Evolutionary conservation across 2,888 invertebrate species (phyloP).

Genomic region (Pristionchus maxplancki): DNA sequence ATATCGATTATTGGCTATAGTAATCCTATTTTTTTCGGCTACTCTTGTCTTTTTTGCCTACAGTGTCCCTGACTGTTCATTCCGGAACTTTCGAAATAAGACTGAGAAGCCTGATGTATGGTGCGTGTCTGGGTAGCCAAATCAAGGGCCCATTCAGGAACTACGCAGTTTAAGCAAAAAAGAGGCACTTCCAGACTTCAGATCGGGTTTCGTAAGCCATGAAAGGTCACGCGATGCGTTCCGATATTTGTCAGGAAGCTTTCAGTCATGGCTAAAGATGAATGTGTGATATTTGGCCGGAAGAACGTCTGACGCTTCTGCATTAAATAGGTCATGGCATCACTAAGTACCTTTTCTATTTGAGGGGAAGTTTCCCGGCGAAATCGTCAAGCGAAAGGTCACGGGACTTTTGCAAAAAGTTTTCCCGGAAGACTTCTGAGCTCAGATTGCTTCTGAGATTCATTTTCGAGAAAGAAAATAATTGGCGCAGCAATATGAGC

Average conservation of each 20-base stretch:
- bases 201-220: neutral
- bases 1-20: slow-evolving; percentile 28
- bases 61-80: too few species aligned
- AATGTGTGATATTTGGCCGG: neutral
- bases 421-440: neutral
- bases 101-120: neutral
- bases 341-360: neutral
- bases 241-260: neutral
- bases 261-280: neutral
- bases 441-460: neutral
- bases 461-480: too few species aligned
- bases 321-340: slow-evolving; percentile 8
- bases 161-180: neutral
- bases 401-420: too few species aligned
- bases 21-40: neutral
- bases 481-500: neutral
- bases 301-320: neutral
- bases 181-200: slow-evolving; percentile 27
- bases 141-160: neutral
- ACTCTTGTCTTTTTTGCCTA: too few species aligned
- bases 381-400: too few species aligned
- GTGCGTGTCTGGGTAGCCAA: neutral
- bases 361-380: neutral
- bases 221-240: neutral
- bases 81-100: too few species aligned